Evolutionary conservation across 2,797 vertebrate species (phyloP).

Genomic region (Pangasius mekongensis): DNA sequence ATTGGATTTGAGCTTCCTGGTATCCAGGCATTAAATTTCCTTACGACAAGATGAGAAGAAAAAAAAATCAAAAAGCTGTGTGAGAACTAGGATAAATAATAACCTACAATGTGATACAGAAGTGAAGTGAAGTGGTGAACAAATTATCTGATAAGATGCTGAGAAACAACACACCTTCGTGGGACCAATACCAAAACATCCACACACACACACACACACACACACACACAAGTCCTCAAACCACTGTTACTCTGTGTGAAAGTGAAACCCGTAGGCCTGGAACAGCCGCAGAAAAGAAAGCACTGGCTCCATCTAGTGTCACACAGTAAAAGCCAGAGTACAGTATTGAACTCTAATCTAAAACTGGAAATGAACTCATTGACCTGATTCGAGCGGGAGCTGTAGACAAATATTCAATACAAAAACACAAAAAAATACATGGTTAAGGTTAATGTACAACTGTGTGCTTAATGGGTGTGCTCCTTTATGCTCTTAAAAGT

Average conservation of each 20-base stretch:
- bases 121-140: not conserved
- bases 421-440: not conserved
- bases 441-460: too few relatives aligned
- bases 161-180: not conserved
- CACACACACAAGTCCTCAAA: not conserved
- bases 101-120: not conserved
- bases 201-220: not conserved
- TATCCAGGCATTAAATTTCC: not conserved
- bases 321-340: not conserved
- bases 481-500: not conserved
- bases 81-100: not conserved
- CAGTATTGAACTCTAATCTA: not conserved
- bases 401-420: not conserved
- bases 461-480: not conserved
- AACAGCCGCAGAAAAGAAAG: not conserved
- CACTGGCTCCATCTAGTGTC: conserved; percentile 44
- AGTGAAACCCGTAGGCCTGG: not conserved
- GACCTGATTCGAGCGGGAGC: not conserved
- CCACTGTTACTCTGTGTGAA: not conserved
- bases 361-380: not conserved
- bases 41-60: not conserved
- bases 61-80: not conserved
- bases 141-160: not conserved
- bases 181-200: not conserved
- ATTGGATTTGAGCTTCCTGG: too few relatives aligned